phyloP scores from a whole-genome alignment of 2,888 invertebrate species.

The Lypha dubia region DNA sequence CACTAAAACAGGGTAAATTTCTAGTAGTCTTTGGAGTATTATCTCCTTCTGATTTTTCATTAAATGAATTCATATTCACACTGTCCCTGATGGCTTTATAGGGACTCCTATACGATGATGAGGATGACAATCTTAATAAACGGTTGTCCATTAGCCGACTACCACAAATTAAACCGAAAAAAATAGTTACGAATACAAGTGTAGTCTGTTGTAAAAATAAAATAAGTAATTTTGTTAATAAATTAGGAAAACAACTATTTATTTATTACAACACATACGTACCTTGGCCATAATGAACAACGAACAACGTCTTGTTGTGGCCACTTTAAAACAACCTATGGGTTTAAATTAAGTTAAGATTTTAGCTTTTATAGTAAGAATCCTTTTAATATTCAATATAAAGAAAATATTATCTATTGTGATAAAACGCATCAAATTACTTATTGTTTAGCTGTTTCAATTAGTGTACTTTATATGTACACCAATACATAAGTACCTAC shows the following conservation, averaged over 20 bases:
- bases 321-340: constrained; percentile 36
- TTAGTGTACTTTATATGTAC: constrained; percentile 21
- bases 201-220: constrained; percentile 54
- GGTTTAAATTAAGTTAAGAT: not conserved
- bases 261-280: no score
- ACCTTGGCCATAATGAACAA: constrained; percentile 72
- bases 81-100: constrained; percentile 24
- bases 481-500: not conserved
- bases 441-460: constrained; percentile 34
- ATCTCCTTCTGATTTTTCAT: constrained; percentile 22
- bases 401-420: constrained; percentile 35
- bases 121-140: constrained; percentile 43
- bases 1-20: constrained; percentile 3
- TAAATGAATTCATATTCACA: constrained; percentile 7
- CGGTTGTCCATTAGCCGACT: constrained; percentile 72
- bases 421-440: constrained; percentile 53
- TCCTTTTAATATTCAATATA: constrained; percentile 8
- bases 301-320: constrained; percentile 34
- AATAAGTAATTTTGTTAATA: constrained; percentile 31
- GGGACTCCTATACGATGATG: constrained; percentile 16
- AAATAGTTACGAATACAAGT: constrained; percentile 68
- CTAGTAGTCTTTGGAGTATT: constrained; percentile 15
- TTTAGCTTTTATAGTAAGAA: constrained; percentile 60
- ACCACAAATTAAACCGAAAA: constrained; percentile 71
- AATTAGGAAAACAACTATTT: not conserved